A percentile compares a stretch with the other conserved stretches of the same genome.
Evolutionary conservation across 2,113 vertebrate species (phyloP).

Genomic region (Erinaceus europaeus): DNA sequence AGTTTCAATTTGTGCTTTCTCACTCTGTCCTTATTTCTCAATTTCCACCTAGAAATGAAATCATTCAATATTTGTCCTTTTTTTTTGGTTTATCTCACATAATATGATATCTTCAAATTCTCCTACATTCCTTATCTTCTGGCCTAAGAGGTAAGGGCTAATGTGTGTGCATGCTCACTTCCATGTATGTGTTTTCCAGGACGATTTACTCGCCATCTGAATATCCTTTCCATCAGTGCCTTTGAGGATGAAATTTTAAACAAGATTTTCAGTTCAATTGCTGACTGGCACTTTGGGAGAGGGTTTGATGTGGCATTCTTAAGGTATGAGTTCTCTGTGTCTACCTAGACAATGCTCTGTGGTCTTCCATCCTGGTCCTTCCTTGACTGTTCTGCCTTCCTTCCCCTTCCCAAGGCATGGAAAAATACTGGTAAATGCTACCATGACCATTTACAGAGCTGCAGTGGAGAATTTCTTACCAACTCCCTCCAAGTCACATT

Average conservation of each 20-base stretch:
- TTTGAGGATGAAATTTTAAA: constrained; percentile 91
- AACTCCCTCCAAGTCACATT: constrained; percentile 95
- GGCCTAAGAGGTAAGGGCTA: neutral
- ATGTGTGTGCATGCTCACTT: neutral
- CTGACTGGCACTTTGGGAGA: constrained; percentile 92
- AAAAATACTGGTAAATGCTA: constrained; percentile 91
- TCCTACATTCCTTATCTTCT: neutral
- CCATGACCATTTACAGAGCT: constrained; percentile 89
- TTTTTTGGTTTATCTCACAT: too few relatives aligned
- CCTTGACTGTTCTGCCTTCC: neutral
- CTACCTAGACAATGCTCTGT: neutral
- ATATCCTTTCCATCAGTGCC: constrained; percentile 88
- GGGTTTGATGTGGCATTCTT: constrained; percentile 88
- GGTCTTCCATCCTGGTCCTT: neutral
- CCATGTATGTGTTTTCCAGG: constrained; percentile 77
- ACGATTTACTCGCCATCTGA: constrained; percentile 93
- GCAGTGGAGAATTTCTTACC: constrained; percentile 90
- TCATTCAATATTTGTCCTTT: too few relatives aligned
- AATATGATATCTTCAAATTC: too few relatives aligned
- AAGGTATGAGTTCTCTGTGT: constrained; percentile 80
- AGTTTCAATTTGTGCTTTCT: too few relatives aligned
- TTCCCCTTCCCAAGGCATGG: constrained; percentile 84
- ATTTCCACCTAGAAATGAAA: too few relatives aligned
- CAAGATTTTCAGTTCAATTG: constrained; percentile 91
- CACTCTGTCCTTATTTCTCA: too few relatives aligned